These are phyloP conservation scores for Morinoia aosen DNA, from an alignment of 2,888 invertebrate genomes.

Conservation along the genomic window DNA sequence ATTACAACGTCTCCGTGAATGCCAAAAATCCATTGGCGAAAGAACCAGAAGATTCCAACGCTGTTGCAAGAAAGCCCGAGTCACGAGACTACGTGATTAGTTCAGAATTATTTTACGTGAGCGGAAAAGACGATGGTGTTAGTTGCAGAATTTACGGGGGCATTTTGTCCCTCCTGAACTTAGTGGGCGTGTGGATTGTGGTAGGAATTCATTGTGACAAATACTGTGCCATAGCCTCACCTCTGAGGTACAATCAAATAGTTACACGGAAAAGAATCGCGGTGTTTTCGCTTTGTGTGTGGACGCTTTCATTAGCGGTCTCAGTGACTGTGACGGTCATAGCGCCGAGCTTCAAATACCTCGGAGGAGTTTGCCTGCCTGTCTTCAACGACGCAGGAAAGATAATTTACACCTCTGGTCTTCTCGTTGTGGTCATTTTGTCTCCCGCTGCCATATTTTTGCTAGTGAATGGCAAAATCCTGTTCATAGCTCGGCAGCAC, in stretches of 20 bases:
- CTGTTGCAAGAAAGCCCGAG: not conserved
- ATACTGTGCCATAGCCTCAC: conserved; percentile 85
- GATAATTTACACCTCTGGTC: conserved; percentile 59
- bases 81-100: not conserved
- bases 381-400: conserved; percentile 57
- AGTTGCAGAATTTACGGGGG: conserved; percentile 64
- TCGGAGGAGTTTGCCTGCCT: conserved; percentile 64
- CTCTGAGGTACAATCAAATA: conserved; percentile 83
- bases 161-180: conserved; percentile 76
- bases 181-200: conserved; percentile 84
- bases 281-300: conserved; percentile 73
- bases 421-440: conserved; percentile 54
- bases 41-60: not conserved
- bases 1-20: not conserved
- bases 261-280: conserved; percentile 82
- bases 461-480: conserved; percentile 68
- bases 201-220: conserved; percentile 78
- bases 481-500: conserved; percentile 79
- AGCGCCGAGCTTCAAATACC: conserved; percentile 50
- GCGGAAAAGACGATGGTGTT: conserved; percentile 53
- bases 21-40: not conserved
- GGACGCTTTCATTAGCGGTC: conserved; percentile 59
- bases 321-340: conserved; percentile 53
- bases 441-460: conserved; percentile 60
- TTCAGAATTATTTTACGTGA: not conserved